phyloP scores from a whole-genome alignment of 2,113 vertebrate species.

The Struthidea cinerea region DNA sequence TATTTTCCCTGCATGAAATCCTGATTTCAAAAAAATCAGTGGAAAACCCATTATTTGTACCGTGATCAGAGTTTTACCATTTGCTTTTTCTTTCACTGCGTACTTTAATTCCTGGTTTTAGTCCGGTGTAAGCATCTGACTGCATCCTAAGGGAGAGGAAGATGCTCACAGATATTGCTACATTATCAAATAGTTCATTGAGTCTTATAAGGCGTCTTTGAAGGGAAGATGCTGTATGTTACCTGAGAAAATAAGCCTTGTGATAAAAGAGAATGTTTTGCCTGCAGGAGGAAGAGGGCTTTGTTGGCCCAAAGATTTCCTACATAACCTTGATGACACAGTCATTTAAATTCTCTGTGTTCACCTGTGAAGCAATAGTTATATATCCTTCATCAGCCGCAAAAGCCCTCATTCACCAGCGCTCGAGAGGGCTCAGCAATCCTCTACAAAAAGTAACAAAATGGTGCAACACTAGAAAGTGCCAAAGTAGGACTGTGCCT shows the following conservation, averaged over 20 bases:
- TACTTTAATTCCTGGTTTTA: background rate
- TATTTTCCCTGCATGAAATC: background rate
- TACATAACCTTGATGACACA: background rate
- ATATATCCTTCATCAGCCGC: background rate
- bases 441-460: background rate
- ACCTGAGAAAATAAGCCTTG: background rate
- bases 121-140: background rate
- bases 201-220: background rate
- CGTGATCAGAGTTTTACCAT: background rate
- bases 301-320: background rate
- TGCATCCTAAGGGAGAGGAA: background rate
- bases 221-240: background rate
- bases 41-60: background rate
- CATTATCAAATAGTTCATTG: background rate
- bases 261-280: background rate
- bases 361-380: background rate
- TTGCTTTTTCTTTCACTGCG: background rate
- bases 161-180: background rate
- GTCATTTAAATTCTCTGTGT: background rate
- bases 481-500: accelerated
- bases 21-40: background rate
- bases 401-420: background rate
- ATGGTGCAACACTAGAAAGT: accelerated
- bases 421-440: background rate
- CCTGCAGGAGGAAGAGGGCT: background rate